Evolutionary conservation across 2,113 vertebrate genomes (phyloP).

Genomic region (Petrocephalus zakoni): DNA sequence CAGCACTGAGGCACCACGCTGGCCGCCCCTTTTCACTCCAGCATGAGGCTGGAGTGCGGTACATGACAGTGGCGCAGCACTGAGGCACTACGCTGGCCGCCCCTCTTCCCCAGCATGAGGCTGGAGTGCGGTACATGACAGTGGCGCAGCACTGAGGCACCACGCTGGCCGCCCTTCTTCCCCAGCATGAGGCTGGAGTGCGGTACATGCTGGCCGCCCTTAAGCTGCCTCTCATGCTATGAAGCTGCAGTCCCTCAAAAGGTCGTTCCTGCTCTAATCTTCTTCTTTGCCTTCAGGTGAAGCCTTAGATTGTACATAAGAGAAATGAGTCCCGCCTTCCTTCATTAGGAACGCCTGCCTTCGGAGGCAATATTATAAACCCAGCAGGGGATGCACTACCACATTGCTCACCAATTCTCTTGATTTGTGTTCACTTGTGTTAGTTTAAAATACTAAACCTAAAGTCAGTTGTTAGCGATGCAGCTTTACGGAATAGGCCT

Average conservation of each 20-base stretch:
- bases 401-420: neutral
- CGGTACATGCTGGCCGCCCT: neutral
- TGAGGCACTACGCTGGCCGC: neutral
- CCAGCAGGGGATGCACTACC: neutral
- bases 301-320: neutral
- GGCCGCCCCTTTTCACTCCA: neutral
- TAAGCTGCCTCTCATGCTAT: neutral
- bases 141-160: neutral
- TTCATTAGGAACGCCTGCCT: neutral
- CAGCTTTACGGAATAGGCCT: neutral
- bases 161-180: neutral
- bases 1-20: neutral
- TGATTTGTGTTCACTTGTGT: neutral
- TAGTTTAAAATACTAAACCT: neutral
- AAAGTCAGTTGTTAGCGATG: neutral
- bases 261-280: neutral
- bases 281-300: neutral
- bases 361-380: neutral
- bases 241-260: neutral
- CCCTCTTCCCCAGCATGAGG: too few relatives aligned
- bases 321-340: neutral
- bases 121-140: neutral
- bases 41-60: too few relatives aligned
- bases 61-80: neutral
- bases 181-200: too few relatives aligned